phyloP scores from a whole-genome alignment of 2,113 vertebrate species.

The Psittacara wagleri region DNA sequence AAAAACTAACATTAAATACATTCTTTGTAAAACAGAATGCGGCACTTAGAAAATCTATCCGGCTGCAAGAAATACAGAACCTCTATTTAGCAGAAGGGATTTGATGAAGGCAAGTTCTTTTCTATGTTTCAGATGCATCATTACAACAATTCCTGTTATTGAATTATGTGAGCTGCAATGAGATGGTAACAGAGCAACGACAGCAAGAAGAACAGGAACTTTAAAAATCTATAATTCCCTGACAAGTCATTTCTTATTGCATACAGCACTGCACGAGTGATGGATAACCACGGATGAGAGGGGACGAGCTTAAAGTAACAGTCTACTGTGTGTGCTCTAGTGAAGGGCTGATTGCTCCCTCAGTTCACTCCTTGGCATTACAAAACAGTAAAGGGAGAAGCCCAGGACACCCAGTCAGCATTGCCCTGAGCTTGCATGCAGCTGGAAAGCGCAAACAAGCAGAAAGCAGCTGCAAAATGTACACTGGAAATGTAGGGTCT shows the following conservation, averaged over 20 bases:
- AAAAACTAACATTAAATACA: background rate
- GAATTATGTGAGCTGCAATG: background rate
- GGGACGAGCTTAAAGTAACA: background rate
- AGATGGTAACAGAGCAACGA: background rate
- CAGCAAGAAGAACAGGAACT: background rate
- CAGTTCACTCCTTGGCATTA: background rate
- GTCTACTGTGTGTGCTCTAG: background rate
- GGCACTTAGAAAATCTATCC: background rate
- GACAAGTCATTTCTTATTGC: background rate
- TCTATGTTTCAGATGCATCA: background rate
- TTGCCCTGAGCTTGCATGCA: background rate
- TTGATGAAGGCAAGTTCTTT: background rate
- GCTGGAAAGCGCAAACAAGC: background rate
- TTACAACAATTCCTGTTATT: background rate
- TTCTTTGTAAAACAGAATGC: background rate
- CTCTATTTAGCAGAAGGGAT: background rate
- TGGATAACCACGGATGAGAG: background rate
- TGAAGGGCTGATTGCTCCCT: background rate
- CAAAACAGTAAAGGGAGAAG: background rate
- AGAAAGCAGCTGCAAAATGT: background rate
- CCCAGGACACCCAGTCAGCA: background rate
- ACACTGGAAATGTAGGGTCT: background rate
- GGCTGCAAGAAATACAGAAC: background rate
- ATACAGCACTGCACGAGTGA: background rate
- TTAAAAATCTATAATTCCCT: constrained; percentile 13